Conservation (phyloP, 2,888 invertebrate genomes). For the Hirtodrosophila histrioides region DNA sequence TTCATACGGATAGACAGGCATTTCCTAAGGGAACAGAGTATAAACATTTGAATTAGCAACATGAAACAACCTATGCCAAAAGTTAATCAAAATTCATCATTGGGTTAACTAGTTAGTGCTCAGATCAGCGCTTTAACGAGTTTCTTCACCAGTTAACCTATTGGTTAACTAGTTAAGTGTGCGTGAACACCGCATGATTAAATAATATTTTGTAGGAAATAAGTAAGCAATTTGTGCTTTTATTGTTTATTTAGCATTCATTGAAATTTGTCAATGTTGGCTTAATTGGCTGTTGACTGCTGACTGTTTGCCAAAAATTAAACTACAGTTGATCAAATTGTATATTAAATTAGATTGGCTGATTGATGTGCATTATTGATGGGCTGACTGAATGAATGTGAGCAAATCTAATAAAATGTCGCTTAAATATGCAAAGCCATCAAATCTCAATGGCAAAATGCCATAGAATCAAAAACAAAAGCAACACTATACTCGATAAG, state of each 20-base stretch:
- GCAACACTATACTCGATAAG: neutral
- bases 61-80: too few species aligned
- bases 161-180: too few species aligned
- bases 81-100: too few species aligned
- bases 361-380: neutral
- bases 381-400: neutral
- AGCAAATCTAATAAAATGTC: slow-evolving; percentile 19
- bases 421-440: slow-evolving; percentile 27
- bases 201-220: too few species aligned
- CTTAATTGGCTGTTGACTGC: neutral
- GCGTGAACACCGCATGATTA: too few species aligned
- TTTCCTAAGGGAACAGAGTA: too few species aligned
- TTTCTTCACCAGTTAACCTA: too few species aligned
- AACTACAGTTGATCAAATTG: slow-evolving; percentile 20
- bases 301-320: neutral
- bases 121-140: too few species aligned
- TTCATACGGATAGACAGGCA: too few species aligned
- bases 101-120: too few species aligned
- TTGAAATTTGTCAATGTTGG: neutral
- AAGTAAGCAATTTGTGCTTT: too few species aligned
- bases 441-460: neutral
- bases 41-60: too few species aligned
- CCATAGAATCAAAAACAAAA: neutral
- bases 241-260: neutral
- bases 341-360: slow-evolving; percentile 2